A percentile compares a stretch with the other conserved stretches of the same genome.
Evolutionary conservation across 2,888 invertebrate genomes (phyloP).

Genomic region (Apamea sordens): DNA sequence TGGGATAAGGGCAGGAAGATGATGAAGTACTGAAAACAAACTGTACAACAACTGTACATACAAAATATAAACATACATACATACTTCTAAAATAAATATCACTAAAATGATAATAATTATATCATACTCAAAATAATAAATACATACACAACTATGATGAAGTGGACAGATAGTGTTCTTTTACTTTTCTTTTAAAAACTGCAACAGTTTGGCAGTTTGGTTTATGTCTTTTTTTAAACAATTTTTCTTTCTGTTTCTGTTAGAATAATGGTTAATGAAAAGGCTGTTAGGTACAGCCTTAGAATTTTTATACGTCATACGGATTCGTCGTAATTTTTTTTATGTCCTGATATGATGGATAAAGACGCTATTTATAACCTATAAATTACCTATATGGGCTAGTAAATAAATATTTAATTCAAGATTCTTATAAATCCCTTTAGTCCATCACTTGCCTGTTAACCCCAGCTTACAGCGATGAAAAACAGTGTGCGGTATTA

Average conservation of each 20-base stretch:
- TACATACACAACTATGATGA: no score
- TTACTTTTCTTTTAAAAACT: no score
- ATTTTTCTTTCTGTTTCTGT: neutral
- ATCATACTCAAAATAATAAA: no score
- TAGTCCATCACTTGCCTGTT: conserved; percentile 12
- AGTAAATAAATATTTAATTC: conserved; percentile 36
- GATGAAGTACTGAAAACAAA: no score
- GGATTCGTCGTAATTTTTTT: neutral
- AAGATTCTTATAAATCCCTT: conserved; percentile 20
- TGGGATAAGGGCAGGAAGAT: no score
- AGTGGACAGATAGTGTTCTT: no score
- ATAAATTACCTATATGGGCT: neutral
- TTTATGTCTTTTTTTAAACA: no score
- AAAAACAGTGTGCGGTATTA: conserved; percentile 40
- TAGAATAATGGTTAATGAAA: neutral
- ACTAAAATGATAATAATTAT: no score
- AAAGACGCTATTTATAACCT: neutral
- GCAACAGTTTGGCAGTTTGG: no score
- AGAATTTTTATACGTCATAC: neutral
- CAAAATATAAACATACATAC: no score
- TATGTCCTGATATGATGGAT: neutral
- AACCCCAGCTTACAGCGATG: conserved; percentile 26
- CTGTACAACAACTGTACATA: no score
- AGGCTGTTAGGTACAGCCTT: neutral
- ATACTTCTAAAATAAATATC: no score